Evolutionary conservation across 2,888 invertebrate species (phyloP).

Genomic region (Uropetala carovei): DNA sequence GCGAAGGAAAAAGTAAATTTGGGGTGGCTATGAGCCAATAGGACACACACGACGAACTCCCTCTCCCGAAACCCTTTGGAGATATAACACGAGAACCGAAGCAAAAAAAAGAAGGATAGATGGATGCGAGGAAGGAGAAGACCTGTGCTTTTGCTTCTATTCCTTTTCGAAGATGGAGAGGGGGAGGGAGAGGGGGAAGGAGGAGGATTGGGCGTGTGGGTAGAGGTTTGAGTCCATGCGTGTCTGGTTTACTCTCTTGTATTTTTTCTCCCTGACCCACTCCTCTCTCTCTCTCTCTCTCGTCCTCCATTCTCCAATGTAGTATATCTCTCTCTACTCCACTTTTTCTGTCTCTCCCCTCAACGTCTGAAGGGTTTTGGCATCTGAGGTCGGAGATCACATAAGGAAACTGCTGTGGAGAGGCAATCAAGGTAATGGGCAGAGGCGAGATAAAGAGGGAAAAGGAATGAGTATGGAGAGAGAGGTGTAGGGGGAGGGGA

Average conservation of each 20-base stretch:
- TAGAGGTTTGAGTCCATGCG: not conserved
- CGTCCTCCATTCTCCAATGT: not conserved
- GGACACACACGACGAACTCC: slow-evolving; percentile 13
- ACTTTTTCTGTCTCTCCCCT: not conserved
- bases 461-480: not conserved
- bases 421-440: slow-evolving; percentile 24
- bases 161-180: too few species aligned
- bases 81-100: slow-evolving; percentile 22
- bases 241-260: not conserved
- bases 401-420: slow-evolving; percentile 14
- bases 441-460: not conserved
- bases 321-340: not conserved
- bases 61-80: not conserved
- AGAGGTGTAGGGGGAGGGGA: not conserved
- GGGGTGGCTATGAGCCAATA: slow-evolving; percentile 20
- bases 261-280: not conserved
- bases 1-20: slow-evolving; percentile 28
- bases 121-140: too few species aligned
- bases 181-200: not conserved
- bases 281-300: too few species aligned
- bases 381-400: not conserved
- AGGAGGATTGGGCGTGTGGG: not conserved
- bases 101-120: not conserved
- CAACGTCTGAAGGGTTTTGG: slow-evolving; percentile 9
- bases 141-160: too few species aligned